Base-by-base conservation (phyloP, 2,113 vertebrate species). In the Rhabdomys dilectus region DNA sequence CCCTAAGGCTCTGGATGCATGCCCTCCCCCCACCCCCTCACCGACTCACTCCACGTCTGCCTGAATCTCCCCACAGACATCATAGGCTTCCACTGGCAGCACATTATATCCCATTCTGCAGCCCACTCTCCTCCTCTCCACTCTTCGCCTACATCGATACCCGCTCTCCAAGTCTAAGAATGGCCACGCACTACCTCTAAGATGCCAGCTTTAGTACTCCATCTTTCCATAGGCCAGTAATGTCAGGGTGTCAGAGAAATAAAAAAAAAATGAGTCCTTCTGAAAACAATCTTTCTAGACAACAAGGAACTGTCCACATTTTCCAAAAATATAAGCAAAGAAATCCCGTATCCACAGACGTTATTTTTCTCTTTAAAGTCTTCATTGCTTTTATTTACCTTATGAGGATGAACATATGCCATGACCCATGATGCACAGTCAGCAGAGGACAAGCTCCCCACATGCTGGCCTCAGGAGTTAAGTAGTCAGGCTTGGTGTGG, bases 241-340 rank as follows among this genome's bases (percentile, higher is more conserved):
- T 84, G 68, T 75, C 88, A 91, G 85, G 22, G 42, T 94, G 70
- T 76, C 78, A 76, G 66, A 93, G 82, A 95, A 94, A 88, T 39
- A 92, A 48, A 92, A 92, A 48, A 29, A 34, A 36, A 16, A n/a
- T 15, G 34, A 94, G n/a, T 48, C 87, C 88, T 93, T 22, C 42
- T 76, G 51, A 89, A 97, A 94, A 96, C 34, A 45, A 88, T 91
- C 62, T 93, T 76, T 95, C 70, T 64, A 94, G 56, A 95, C 64
- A 84, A 64, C 70, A 56, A 76, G 45, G 42, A 96, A 91, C 31
- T 84, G 9, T 78, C 96, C 56, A 31, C 58, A 26, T 77, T 88
- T 95, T 91, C 48, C 42, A 45, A 75, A 75, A 97, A 80, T 87
- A 10, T 48, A 91, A 90, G 17, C 45, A 26, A 90, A 92, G 51